Base-by-base conservation (phyloP, 2,888 invertebrate species). In the Drosophila greeni region DNA sequence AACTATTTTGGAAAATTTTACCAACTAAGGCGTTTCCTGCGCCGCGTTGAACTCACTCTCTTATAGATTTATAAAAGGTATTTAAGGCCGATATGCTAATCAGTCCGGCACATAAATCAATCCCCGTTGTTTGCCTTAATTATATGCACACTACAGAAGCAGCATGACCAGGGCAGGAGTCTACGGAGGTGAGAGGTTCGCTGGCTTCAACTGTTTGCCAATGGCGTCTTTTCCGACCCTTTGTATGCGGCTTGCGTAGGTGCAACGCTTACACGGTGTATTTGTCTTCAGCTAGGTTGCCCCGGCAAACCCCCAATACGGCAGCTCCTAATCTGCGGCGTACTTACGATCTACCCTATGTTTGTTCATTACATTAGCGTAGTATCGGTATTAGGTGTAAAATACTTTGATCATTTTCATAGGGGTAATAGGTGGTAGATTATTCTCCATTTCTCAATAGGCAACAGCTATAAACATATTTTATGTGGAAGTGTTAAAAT, bases 61-160 rank as follows among this genome's bases (percentile, higher is more conserved):
- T 62, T 70, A 61, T 69, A 72, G 82, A 77, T 82, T 80, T 74
- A 80, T 84, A 74, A 80, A 84, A 80, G 47, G 64, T 67, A 70
- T 80, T 80, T 80, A 84, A 74, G 72, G 80, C 60, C 62, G 57
- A 53, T 45, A 37, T 56, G 66, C 69, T 80, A 80, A 84, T 80
- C 16, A 55, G 26, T 61, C 62, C 39, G 3, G 39, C 48, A 80
- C 61, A 80, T 57, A 80, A 53, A 43, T 40, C 54, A 45, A 51
- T 31, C 45, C 42, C 49, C 18, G 57, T 56, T 79, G 78, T 80
- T 75, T 76, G 66, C 67, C 59, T 82, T 84, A 72, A 82, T 79
- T 82, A 74, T 67, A 70, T 82, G 73, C 69, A 62, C 71, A 57
- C 39, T 34, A 39, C 37, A 31, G 33, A 16, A 31, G 20, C 26